Evolutionary conservation across 2,797 vertebrate genomes (phyloP).

Genomic region (Galago senegalensis): DNA sequence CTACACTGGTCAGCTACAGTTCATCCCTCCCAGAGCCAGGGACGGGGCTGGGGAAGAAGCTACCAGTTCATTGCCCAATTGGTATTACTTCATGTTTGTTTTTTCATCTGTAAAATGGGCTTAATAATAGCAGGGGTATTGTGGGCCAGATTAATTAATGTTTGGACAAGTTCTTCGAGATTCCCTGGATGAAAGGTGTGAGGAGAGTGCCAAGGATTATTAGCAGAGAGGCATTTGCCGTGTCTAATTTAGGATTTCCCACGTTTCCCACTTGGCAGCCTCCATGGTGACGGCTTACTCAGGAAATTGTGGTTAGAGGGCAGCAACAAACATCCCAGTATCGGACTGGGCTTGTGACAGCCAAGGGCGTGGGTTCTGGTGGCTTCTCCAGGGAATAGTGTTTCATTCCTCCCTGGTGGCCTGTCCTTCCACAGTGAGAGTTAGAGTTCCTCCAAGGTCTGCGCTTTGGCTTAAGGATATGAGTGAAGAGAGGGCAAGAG

Average conservation of each 20-base stretch:
- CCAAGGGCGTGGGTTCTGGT: accelerated
- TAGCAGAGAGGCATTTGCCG: background rate
- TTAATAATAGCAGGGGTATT: slow-evolving; percentile 69
- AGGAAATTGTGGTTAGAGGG: background rate
- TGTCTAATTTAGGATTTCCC: slow-evolving; percentile 42
- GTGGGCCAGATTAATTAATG: slow-evolving; percentile 64
- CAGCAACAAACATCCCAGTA: accelerated
- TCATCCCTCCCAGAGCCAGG: background rate
- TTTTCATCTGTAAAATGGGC: slow-evolving; percentile 79
- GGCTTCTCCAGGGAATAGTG: background rate
- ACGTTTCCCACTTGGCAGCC: slow-evolving; percentile 29
- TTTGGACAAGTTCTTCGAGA: slow-evolving; percentile 77
- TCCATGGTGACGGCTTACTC: background rate
- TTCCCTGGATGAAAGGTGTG: slow-evolving; percentile 71
- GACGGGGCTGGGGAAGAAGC: too few relatives aligned
- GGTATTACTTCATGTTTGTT: slow-evolving; percentile 44
- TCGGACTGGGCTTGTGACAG: too few relatives aligned
- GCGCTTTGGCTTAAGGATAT: background rate
- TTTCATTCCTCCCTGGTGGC: background rate
- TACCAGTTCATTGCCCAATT: background rate
- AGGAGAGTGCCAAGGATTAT: slow-evolving; percentile 58
- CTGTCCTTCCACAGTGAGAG: background rate
- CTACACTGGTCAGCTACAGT: too few relatives aligned
- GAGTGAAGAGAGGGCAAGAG: background rate
- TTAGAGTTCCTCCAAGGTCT: accelerated